Evolutionary conservation across 2,113 vertebrate genomes (phyloP).

Genomic region (Aldabrachelys gigantea): DNA sequence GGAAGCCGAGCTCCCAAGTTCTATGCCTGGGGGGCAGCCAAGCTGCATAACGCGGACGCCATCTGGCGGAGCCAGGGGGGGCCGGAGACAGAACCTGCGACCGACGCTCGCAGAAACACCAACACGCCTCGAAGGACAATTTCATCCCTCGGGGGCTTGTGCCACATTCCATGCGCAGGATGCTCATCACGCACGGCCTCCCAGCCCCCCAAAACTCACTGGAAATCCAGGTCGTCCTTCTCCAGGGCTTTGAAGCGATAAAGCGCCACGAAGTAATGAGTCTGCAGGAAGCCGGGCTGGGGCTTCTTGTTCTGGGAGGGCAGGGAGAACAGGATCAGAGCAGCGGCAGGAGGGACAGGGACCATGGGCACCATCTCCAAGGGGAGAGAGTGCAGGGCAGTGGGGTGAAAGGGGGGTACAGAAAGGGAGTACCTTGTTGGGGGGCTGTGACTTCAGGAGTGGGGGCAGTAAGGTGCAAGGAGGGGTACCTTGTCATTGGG

Average conservation of each 20-base stretch:
- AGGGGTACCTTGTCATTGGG: background rate
- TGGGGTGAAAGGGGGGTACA: background rate
- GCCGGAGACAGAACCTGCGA: no score
- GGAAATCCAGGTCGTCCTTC: conserved; percentile 94
- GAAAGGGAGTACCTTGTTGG: no score
- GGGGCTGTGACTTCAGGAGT: no score
- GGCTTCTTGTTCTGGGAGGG: conserved; percentile 87
- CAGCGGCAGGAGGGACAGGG: background rate
- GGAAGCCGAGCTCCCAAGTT: no score
- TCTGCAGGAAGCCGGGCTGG: conserved; percentile 86
- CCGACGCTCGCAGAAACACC: no score
- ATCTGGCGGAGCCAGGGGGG: no score
- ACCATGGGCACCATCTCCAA: background rate
- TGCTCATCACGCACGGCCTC: background rate
- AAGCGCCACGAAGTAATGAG: conserved; percentile 93
- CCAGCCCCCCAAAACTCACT: conserved; percentile 81
- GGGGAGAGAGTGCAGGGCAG: no score
- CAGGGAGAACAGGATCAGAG: background rate
- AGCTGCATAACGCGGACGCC: no score
- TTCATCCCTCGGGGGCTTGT: no score
- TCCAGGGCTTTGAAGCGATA: conserved; percentile 95
- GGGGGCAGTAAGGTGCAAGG: background rate
- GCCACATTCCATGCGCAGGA: no score
- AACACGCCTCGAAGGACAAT: no score
- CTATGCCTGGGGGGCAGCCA: no score